phyloP scores from a whole-genome alignment of 2,888 invertebrate species.

The Trachelus troglodyta region DNA sequence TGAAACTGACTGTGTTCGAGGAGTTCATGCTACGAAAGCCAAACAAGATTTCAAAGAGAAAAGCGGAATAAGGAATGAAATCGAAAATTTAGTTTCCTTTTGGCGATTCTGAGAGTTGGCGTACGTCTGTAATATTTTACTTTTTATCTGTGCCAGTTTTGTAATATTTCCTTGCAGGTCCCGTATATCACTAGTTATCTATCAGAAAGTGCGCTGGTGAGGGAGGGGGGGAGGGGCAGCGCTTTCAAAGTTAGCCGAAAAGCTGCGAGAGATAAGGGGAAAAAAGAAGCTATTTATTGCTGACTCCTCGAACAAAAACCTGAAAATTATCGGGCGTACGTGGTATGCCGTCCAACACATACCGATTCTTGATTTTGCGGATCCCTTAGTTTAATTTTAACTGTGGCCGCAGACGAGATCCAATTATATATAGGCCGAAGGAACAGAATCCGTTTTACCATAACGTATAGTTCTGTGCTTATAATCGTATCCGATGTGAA shows the following conservation, averaged over 20 bases:
- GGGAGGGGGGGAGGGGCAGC: not conserved
- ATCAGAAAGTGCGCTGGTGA: constrained; percentile 13
- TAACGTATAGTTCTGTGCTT: constrained; percentile 22
- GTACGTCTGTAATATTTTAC: constrained; percentile 18
- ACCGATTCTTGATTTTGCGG: not conserved
- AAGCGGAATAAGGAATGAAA: not conserved
- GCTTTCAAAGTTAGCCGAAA: constrained; percentile 8
- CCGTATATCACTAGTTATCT: constrained; percentile 22
- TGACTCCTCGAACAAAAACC: constrained; percentile 6
- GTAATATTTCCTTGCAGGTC: constrained; percentile 14
- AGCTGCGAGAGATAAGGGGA: not conserved
- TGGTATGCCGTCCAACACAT: not conserved
- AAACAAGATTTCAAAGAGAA: not conserved
- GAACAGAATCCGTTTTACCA: constrained; percentile 21
- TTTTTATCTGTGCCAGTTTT: constrained; percentile 19
- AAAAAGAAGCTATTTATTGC: constrained; percentile 3
- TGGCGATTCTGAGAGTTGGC: not conserved
- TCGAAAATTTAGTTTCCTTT: not conserved
- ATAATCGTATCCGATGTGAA: constrained; percentile 33
- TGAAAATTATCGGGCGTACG: constrained; percentile 19
- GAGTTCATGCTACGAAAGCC: not conserved
- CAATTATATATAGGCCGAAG: constrained; percentile 22
- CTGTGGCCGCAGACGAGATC: constrained; percentile 20
- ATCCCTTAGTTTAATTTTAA: not conserved
- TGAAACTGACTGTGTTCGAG: not conserved